A percentile compares a stretch with the other conserved stretches of the same genome.
phyloP scores from a whole-genome alignment of 1,140 invertebrate genomes.

The Drosophila pectinifera region DNA sequence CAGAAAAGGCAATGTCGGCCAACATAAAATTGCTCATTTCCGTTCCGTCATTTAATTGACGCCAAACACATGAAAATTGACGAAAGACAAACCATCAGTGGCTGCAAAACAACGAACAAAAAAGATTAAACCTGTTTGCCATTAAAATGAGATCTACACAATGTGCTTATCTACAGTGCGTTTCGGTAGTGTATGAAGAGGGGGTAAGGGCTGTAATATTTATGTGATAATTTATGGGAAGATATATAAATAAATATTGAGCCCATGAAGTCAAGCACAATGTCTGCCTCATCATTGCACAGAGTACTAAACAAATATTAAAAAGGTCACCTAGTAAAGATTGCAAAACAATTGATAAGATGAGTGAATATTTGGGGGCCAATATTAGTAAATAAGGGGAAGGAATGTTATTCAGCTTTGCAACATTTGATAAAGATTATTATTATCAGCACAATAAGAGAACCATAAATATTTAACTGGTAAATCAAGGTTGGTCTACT shows the following conservation, averaged over 20 bases:
- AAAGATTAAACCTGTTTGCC: conserved; percentile 55
- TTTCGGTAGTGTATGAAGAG: conserved; percentile 1
- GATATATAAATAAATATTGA: neutral
- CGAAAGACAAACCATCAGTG: conserved; percentile 53
- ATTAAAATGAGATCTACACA: conserved; percentile 16
- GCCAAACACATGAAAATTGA: conserved; percentile 69
- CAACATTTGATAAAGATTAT: neutral
- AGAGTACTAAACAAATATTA: neutral
- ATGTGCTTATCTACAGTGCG: conserved; percentile 24
- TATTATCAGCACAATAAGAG: neutral
- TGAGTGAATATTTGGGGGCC: neutral
- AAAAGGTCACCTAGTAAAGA: neutral
- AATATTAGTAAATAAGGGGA: neutral
- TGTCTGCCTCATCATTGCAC: neutral
- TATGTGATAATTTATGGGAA: neutral
- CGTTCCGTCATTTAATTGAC: conserved; percentile 81
- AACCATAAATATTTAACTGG: conserved; percentile 11
- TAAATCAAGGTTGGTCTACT: neutral
- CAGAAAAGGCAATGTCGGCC: conserved; percentile 48
- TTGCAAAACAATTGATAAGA: neutral
- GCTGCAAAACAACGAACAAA: conserved; percentile 14
- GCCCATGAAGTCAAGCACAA: neutral
- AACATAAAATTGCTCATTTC: conserved; percentile 77
- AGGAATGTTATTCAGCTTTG: neutral
- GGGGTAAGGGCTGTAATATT: neutral